A percentile compares a stretch with the other conserved stretches of the same genome.
Evolutionary conservation across 2,797 vertebrate genomes (phyloP).

Genomic region (Pseudomugil tenellus): DNA sequence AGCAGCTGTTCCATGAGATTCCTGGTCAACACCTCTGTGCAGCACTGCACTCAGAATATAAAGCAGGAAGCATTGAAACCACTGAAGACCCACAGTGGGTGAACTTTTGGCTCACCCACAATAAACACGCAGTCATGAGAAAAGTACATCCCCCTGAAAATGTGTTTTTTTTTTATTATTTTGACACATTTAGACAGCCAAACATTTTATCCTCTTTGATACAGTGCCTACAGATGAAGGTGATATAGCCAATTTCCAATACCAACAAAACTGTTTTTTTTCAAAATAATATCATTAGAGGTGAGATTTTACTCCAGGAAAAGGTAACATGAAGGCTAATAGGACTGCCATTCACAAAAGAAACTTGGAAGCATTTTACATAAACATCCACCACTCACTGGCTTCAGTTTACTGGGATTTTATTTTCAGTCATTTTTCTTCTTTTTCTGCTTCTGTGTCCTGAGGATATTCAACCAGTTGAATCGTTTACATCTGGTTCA

Average conservation of each 20-base stretch:
- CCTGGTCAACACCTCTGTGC: constrained; percentile 30
- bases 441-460: too few species aligned
- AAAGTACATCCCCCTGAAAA: neutral
- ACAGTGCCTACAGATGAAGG: neutral
- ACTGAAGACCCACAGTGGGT: constrained; percentile 25
- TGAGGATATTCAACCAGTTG: too few species aligned
- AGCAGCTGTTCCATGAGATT: constrained; percentile 41
- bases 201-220: neutral
- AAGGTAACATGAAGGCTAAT: neutral
- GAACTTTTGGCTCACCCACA: neutral
- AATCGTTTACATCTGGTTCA: too few species aligned
- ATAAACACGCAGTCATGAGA: neutral
- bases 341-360: neutral
- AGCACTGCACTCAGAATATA: constrained; percentile 35
- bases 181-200: neutral
- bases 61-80: constrained; percentile 29
- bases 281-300: neutral
- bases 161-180: too few species aligned
- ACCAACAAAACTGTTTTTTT: neutral
- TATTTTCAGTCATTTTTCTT: too few species aligned
- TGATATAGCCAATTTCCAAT: neutral
- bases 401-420: too few species aligned
- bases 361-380: neutral
- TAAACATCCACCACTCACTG: too few species aligned
- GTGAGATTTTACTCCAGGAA: neutral